Conservation (phyloP, 2,113 vertebrate genomes). For the Callithrix jacchus region DNA sequence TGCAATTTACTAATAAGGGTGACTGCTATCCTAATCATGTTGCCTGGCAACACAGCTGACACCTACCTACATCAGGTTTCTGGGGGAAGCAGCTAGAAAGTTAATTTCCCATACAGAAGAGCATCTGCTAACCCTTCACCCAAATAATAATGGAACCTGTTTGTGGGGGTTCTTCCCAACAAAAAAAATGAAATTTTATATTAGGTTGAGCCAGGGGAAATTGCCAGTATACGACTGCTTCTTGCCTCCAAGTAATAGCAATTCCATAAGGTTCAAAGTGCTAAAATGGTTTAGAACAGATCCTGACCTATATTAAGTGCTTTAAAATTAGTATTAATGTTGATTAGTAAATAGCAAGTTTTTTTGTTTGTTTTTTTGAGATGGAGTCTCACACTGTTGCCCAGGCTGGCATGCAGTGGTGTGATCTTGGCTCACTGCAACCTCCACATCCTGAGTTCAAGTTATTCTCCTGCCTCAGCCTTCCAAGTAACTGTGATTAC, state of each 20-base stretch:
- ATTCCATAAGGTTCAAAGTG: background rate
- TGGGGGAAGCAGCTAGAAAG: background rate
- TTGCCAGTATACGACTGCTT: background rate
- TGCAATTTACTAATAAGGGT: background rate
- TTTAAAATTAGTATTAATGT: background rate
- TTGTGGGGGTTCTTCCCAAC: background rate
- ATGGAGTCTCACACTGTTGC: too few species aligned
- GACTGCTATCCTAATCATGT: fast-evolving
- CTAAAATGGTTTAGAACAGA: background rate
- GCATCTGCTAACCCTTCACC: background rate
- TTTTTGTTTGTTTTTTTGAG: background rate
- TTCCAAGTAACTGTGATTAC: too few species aligned
- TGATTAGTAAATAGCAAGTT: background rate
- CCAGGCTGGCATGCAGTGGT: too few species aligned
- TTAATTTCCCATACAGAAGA: background rate
- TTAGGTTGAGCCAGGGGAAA: background rate
- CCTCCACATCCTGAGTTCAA: too few species aligned
- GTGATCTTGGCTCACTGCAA: too few species aligned
- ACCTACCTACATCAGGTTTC: background rate
- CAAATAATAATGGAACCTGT: background rate
- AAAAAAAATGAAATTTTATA: background rate
- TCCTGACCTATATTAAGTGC: background rate
- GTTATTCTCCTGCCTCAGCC: too few species aligned
- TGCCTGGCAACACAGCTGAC: background rate
- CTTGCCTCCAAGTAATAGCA: background rate